These are phyloP conservation scores for Zygothrica quintamaculata DNA, from an alignment of 2,888 invertebrate species.

Conservation along the genomic window DNA sequence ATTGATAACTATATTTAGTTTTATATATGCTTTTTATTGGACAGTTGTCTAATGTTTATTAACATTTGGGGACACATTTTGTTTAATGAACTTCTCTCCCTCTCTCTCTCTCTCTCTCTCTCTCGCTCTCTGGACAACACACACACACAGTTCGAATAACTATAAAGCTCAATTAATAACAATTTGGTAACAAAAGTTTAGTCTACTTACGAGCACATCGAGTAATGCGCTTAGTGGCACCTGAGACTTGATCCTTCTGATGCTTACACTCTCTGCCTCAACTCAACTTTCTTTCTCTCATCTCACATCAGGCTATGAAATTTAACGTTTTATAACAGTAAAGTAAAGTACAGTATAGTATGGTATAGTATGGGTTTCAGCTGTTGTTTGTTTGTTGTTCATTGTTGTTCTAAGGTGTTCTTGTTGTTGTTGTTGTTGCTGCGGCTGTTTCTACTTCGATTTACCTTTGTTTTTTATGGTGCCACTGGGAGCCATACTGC, in stretches of 20 bases:
- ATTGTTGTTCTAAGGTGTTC: background rate
- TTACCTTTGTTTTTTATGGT: conserved; percentile 75
- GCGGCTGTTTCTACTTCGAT: conserved; percentile 66
- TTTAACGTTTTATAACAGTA: conserved; percentile 65
- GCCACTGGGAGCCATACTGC: conserved; percentile 76
- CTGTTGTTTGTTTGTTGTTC: conserved; percentile 9
- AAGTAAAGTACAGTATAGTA: too few relatives aligned
- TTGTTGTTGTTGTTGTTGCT: conserved; percentile 24
- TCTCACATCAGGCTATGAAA: conserved; percentile 47
- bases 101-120: too few relatives aligned
- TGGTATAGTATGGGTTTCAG: too few relatives aligned
- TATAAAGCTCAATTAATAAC: conserved; percentile 80
- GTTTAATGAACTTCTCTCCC: conserved; percentile 63
- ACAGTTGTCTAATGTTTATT: conserved; percentile 32
- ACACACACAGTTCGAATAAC: conserved; percentile 66
- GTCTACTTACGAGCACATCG: conserved; percentile 24
- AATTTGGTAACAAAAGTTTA: conserved; percentile 68
- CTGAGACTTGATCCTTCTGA: conserved; percentile 41
- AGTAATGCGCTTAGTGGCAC: conserved; percentile 22
- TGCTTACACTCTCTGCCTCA: background rate
- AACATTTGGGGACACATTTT: conserved; percentile 34
- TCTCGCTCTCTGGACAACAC: too few relatives aligned
- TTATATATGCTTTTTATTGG: conserved; percentile 24
- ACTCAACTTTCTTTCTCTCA: background rate
- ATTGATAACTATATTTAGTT: too few relatives aligned